Evolutionary conservation across 2,797 vertebrate genomes (phyloP).

Genomic region (Danio aesculapii): DNA sequence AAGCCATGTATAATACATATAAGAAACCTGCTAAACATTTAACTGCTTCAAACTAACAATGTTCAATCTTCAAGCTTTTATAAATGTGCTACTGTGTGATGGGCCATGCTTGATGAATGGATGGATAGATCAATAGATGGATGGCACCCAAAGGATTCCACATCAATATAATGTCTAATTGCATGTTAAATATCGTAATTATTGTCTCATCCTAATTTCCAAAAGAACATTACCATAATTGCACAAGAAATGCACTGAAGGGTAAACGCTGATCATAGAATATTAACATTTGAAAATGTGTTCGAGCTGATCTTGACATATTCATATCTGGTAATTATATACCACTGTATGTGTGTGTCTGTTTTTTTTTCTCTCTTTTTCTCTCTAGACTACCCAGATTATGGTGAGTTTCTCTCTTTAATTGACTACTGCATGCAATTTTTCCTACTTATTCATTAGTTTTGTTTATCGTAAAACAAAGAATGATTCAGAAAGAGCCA

Average conservation of each 20-base stretch:
- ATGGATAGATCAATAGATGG: neutral
- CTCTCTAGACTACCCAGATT: constrained; percentile 53
- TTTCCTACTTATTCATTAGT: constrained; percentile 11
- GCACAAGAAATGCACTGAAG: constrained; percentile 7
- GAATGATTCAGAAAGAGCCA: constrained; percentile 5
- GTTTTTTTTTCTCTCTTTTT: constrained; percentile 24
- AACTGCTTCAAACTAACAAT: too few species aligned
- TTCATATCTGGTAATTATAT: constrained; percentile 39
- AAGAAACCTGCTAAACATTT: too few species aligned
- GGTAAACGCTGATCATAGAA: constrained; percentile 6
- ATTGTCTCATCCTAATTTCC: neutral
- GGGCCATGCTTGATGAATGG: too few species aligned
- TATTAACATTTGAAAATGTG: constrained; percentile 6
- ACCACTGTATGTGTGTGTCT: constrained; percentile 14
- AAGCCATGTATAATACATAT: too few species aligned
- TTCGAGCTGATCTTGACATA: constrained; percentile 6
- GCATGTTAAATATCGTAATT: neutral
- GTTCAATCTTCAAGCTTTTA: too few species aligned
- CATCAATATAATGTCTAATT: neutral
- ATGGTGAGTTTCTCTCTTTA: constrained; percentile 53
- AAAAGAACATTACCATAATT: constrained; percentile 7
- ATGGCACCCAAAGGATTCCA: neutral
- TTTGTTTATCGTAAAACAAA: constrained; percentile 31
- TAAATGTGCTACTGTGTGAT: neutral
- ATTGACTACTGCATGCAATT: constrained; percentile 29